phyloP scores from a whole-genome alignment of 2,888 invertebrate genomes.

The Lochmaea crataegi region DNA sequence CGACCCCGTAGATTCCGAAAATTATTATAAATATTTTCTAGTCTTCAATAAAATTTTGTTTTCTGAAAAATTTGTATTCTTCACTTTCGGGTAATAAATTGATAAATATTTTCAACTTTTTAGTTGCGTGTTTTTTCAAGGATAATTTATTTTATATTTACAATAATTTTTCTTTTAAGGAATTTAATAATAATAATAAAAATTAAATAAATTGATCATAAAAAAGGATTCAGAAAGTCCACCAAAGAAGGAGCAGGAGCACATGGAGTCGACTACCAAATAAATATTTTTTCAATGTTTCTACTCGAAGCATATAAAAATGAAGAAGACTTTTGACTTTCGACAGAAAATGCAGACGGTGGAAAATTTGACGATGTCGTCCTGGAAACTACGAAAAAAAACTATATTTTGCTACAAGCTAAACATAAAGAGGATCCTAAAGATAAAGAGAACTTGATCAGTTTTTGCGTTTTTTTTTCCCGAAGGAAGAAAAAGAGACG shows the following conservation, averaged over 20 bases:
- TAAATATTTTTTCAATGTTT: background rate
- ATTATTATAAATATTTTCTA: too few species aligned
- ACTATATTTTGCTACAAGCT: constrained; percentile 4
- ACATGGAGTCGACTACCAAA: background rate
- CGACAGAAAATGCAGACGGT: constrained; percentile 1
- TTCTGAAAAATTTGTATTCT: too few species aligned
- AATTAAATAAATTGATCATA: background rate
- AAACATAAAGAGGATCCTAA: constrained; percentile 7
- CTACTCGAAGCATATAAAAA: background rate
- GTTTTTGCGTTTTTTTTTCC: background rate
- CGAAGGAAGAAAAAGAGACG: background rate
- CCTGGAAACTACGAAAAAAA: background rate
- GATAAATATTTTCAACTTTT: too few species aligned
- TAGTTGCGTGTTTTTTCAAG: too few species aligned
- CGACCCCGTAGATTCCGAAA: too few species aligned
- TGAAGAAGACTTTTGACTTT: background rate
- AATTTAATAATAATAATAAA: too few species aligned
- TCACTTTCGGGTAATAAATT: too few species aligned
- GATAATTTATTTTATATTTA: too few species aligned
- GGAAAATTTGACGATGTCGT: constrained; percentile 16
- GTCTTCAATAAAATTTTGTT: too few species aligned
- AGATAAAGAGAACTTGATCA: background rate
- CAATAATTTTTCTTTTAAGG: too few species aligned
- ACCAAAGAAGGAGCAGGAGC: background rate
- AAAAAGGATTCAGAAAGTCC: background rate